Evolutionary conservation across 2,113 vertebrate genomes (phyloP), one percentile per base, ranked within the genome.

Genomic region (Jaculus jaculus): DNA sequence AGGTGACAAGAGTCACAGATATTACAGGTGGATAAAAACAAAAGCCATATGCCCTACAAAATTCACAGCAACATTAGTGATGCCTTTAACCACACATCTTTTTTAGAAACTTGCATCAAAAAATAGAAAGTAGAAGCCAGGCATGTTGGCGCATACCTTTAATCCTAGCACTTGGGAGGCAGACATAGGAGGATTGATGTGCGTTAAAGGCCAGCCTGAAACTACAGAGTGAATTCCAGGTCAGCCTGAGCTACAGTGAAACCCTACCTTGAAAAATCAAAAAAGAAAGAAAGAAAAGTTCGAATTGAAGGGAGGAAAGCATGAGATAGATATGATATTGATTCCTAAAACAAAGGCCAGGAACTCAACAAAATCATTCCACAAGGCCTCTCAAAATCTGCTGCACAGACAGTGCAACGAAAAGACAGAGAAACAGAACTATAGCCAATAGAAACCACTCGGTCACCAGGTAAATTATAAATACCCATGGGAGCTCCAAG

Each of bases 11-110:
- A 28, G 1, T 77, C 30, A 78, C 16, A 65, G 32, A 32, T 15
- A 30, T 65, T 39, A 65, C 13, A 94, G 71, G 47, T 20, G 73
- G 51, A 81, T 66, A 84, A 91, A 92, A 87, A 72, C 32, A 37
- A 87, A 26, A 72, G 26, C 60, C 39, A 2, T 2, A 39, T 32
- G 93, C 47, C 60, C 68, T 78, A 2, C 69, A 66, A 54, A 32
- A 84, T 80, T 89, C 94, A 96, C 6, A 89, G 89, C 8, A 79
- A 94, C 87, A 68, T 91, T 7, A 84, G n/a, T 95, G 54, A 93
- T 0, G 5, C 71, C 34, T 80, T 54, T 91, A 91, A 89, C 42
- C 42, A 37, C 51, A 78, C 54, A 87, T 54, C 54, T 85, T 91
- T 91, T 74, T 87, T 69, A 92, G 90, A 78, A 75, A 28, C 16